phyloP scores from a whole-genome alignment of 2,888 invertebrate species.

The Baccha elongata region DNA sequence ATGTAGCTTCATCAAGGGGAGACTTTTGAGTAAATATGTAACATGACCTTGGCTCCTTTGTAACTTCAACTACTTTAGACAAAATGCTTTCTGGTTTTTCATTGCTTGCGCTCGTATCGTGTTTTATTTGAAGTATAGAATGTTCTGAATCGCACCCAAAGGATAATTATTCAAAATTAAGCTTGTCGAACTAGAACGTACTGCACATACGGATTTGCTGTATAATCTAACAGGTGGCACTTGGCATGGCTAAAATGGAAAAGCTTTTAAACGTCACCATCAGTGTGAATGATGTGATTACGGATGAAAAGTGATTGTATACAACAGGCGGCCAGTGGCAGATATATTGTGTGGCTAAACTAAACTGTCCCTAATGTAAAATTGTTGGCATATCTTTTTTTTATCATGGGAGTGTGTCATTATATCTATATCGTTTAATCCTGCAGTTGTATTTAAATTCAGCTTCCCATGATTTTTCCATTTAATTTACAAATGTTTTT shows the following conservation, averaged over 20 bases:
- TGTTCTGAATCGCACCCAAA: constrained; percentile 46
- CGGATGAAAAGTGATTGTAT: constrained; percentile 31
- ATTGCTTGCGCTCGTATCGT: constrained; percentile 15
- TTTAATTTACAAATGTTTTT: background rate
- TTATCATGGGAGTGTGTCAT: background rate
- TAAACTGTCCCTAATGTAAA: constrained; percentile 31
- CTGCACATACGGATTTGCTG: background rate
- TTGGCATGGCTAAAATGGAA: constrained; percentile 29
- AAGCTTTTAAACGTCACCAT: constrained; percentile 28
- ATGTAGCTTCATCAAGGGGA: background rate
- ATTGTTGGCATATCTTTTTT: constrained; percentile 15
- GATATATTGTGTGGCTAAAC: constrained; percentile 29
- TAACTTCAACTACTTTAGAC: constrained; percentile 16
- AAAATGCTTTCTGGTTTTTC: constrained; percentile 13
- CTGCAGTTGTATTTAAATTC: background rate
- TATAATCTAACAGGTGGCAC: constrained; percentile 48
- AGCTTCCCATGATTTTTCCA: too few relatives aligned
- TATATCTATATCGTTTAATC: constrained; percentile 6
- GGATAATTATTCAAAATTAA: constrained; percentile 62
- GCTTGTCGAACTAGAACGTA: constrained; percentile 17
- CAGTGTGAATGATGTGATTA: constrained; percentile 40
- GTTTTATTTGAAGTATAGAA: constrained; percentile 12
- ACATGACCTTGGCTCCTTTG: constrained; percentile 43
- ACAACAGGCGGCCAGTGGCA: constrained; percentile 32
- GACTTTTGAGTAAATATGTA: constrained; percentile 21